A percentile compares a stretch with the other conserved stretches of the same genome.
phyloP scores from a whole-genome alignment of 2,113 vertebrate species.

The Bubalus kerabau region DNA sequence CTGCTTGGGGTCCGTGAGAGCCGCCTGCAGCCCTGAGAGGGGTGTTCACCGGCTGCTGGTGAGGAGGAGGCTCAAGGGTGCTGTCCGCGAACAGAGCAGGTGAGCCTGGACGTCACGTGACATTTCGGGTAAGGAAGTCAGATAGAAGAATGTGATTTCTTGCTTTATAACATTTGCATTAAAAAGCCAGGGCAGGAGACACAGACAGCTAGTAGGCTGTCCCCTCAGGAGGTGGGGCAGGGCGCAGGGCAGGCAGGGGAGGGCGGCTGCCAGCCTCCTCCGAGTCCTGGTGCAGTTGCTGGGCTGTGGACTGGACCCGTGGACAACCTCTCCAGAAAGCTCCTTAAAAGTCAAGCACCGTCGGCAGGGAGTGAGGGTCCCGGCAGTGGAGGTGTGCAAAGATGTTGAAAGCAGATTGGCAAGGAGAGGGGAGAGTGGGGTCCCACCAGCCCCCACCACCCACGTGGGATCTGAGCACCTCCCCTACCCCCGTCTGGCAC shows the following conservation, averaged over 20 bases:
- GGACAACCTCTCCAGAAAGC: neutral
- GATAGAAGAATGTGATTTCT: neutral
- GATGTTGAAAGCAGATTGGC: rapidly evolving
- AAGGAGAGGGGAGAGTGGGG: neutral
- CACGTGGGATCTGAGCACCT: neutral
- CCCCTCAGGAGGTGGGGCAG: neutral
- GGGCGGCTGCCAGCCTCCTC: neutral
- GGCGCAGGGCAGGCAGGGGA: neutral
- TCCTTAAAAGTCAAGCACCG: neutral
- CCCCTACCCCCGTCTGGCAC: rapidly evolving
- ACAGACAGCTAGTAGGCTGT: rapidly evolving
- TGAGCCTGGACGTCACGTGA: rapidly evolving
- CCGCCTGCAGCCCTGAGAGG: neutral
- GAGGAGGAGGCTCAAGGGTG: neutral
- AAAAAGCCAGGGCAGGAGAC: neutral
- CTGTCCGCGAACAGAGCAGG: neutral
- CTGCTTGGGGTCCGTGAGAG: neutral
- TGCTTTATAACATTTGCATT: neutral
- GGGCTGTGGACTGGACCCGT: neutral
- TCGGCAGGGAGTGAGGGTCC: neutral
- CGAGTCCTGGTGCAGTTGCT: too few relatives aligned
- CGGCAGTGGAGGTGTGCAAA: neutral
- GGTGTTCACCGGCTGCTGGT: rapidly evolving
- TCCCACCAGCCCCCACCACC: neutral
- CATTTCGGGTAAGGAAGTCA: neutral